A percentile compares a stretch with the other conserved stretches of the same genome.
phyloP scores from a whole-genome alignment of 2,113 vertebrate species.

The Drymodes brunneopygia region DNA sequence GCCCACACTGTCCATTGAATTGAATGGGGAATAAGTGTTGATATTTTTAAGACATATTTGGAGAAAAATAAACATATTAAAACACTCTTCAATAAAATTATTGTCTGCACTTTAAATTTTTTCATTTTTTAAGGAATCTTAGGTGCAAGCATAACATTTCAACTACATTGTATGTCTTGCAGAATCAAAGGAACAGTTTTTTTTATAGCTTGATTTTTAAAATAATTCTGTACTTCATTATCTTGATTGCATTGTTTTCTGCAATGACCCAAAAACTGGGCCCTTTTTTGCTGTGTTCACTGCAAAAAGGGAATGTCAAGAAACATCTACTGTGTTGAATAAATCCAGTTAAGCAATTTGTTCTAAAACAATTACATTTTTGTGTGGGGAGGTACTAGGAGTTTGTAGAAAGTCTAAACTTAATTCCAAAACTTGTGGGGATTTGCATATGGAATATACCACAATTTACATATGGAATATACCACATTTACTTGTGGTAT shows the following conservation, averaged over 20 bases:
- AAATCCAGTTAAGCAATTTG: background rate
- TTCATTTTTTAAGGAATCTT: background rate
- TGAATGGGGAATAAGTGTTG: background rate
- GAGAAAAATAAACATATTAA: background rate
- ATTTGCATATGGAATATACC: background rate
- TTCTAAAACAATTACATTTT: background rate
- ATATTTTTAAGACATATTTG: background rate
- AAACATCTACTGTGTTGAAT: background rate
- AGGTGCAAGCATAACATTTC: background rate
- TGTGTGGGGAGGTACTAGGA: background rate
- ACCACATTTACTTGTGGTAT: too few species aligned
- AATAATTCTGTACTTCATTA: constrained; percentile 28
- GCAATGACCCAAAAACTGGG: background rate
- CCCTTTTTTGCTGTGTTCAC: background rate
- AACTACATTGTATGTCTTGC: background rate
- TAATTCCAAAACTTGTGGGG: background rate
- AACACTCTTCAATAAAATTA: background rate
- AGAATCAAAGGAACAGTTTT: background rate
- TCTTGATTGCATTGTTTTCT: constrained; percentile 60
- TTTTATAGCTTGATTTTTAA: constrained; percentile 40
- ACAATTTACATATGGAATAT: background rate
- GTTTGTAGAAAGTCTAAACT: background rate
- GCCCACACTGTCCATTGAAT: background rate
- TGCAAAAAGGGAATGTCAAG: background rate
- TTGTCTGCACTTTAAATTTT: background rate